These are phyloP conservation scores for Pterostichus niger DNA, from an alignment of 2,888 invertebrate genomes.

Conservation along the genomic window DNA sequence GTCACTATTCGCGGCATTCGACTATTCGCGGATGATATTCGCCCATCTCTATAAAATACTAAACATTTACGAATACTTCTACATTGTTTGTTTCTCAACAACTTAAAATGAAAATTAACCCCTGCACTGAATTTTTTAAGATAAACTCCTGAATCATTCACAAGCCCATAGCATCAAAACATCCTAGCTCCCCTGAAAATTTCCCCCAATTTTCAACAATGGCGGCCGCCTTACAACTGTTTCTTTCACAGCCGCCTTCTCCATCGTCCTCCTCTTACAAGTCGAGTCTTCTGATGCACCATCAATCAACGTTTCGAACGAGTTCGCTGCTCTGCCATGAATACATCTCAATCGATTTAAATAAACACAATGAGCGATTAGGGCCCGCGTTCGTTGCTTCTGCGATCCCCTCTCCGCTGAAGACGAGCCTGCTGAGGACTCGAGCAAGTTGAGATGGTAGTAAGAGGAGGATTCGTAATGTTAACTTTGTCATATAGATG, in stretches of 20 bases:
- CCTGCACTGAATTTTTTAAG: conserved; percentile 13
- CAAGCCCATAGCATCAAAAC: conserved; percentile 6
- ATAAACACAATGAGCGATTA: conserved; percentile 67
- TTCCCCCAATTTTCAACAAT: background rate
- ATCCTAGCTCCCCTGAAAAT: background rate
- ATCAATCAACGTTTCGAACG: conserved; percentile 63
- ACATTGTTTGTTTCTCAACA: background rate
- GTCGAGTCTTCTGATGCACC: conserved; percentile 53
- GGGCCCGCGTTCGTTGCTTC: conserved; percentile 33
- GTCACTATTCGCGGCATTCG: too few relatives aligned
- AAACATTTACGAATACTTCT: background rate
- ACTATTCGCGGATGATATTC: too few relatives aligned
- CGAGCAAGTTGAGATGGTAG: conserved; percentile 1
- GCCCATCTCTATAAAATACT: too few relatives aligned
- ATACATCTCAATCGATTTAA: conserved; percentile 66
- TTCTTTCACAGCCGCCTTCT: conserved; percentile 34
- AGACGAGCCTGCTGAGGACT: conserved; percentile 35
- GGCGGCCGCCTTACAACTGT: conserved; percentile 19
- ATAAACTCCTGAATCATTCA: conserved; percentile 31
- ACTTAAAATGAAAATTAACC: conserved; percentile 39
- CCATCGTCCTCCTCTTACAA: conserved; percentile 26
- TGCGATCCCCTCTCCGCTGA: background rate
- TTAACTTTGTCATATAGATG: conserved; percentile 74
- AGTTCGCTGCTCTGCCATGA: conserved; percentile 48
- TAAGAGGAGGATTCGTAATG: conserved; percentile 53